A percentile compares a stretch with the other conserved stretches of the same genome.
Conservation (phyloP, 2,113 vertebrate genomes). For the Ptilorrhoa leucosticta region DNA sequence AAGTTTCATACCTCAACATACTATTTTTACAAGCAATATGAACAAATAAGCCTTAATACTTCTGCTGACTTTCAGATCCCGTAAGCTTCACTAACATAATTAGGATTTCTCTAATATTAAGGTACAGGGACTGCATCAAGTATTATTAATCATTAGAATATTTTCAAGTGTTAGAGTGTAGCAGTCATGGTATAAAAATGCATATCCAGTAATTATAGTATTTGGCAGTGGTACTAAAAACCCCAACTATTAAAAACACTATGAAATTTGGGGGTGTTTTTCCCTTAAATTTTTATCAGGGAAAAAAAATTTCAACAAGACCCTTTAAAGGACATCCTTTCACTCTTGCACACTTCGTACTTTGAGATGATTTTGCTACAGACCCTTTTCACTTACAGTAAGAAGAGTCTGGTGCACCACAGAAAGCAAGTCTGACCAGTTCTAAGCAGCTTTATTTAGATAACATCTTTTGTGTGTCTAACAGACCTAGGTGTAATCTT, state of each 20-base stretch:
- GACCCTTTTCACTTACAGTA: not conserved
- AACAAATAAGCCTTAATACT: constrained; percentile 16
- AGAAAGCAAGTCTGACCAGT: constrained; percentile 43
- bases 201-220: not conserved
- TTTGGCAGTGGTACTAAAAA: not conserved
- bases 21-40: constrained; percentile 2
- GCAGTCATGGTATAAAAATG: not conserved
- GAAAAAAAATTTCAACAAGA: not conserved
- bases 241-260: not conserved
- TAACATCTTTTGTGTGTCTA: constrained; percentile 33
- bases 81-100: not conserved
- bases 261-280: rapidly evolving
- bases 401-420: not conserved
- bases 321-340: not conserved
- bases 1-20: not conserved
- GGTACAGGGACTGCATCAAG: not conserved
- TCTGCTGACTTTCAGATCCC: not conserved
- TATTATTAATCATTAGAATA: constrained; percentile 21
- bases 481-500: constrained; percentile 5
- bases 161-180: not conserved
- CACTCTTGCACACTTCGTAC: not conserved
- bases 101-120: constrained; percentile 34
- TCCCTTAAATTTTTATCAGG: not conserved
- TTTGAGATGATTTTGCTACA: not conserved
- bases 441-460: constrained; percentile 31